Base-by-base conservation (phyloP, 2,888 invertebrate species). In the Chrysotoxum bicinctum region DNA sequence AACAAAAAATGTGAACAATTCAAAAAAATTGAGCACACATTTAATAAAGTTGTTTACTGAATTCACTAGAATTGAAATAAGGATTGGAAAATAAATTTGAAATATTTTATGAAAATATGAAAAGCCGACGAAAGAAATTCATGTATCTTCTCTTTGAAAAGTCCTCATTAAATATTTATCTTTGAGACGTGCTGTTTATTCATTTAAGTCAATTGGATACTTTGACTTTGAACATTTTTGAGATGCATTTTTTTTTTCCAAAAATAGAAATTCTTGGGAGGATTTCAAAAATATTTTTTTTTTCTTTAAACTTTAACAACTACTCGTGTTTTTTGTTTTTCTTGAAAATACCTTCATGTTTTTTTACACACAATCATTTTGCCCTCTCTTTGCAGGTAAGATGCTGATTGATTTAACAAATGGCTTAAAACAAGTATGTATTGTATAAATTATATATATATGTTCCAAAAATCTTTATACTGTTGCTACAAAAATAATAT, bases 141-240 rank as follows among this genome's bases (percentile, higher is more conserved):
- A 54, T 52, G 19, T 56, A 21, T 37, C 3, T 58, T 58, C 12
- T 58, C 14, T 37, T 58, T 58, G 21, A 58, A 58, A 58, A 58
- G 37, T 58, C 58, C 37, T 58, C 58, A 58, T 37, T 58, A 14
- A 58, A 58, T 58, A 58, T 58, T 58, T 35, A 37, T 58, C 37
- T 58, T 14, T 14, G 21, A 37, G 58, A 58, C 37, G 58, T 58
- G 35, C 37, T 58, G 58, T 58, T 58, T 58, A 58, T 58, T 58
- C 21, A 37, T 58, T 58, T 35, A 58, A 58, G 21, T 58, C 35
- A 58, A 58, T 58, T 58, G 37, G 14, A 19, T 37, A n/a, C 35
- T 58, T 58, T 35, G 58, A n/a, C 35, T 58, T 58, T 35, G 58
- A 35, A 35, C 37, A 37, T 21, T 58, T 58, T 21, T 35, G 12